Percentiles rank a stretch among this genome's conserved stretches.
Evolutionary conservation across 2,888 invertebrate species (phyloP).

Genomic region (Pheosia gnoma): DNA sequence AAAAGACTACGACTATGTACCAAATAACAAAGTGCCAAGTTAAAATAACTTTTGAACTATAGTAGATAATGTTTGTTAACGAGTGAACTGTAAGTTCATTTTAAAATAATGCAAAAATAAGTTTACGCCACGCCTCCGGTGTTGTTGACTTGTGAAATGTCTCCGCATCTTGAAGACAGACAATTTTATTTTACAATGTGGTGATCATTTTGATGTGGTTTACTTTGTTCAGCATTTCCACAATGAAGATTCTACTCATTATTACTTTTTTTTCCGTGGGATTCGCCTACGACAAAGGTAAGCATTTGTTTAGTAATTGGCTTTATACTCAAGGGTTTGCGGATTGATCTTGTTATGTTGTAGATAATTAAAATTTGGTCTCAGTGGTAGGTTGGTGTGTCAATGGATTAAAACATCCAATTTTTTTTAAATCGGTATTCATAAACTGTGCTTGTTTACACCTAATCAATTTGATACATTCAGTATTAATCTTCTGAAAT

Average conservation of each 20-base stretch:
- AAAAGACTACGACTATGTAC: background rate
- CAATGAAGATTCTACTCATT: slow-evolving; percentile 63
- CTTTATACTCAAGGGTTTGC: too few species aligned
- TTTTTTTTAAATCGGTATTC: too few species aligned
- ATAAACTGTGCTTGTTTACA: too few species aligned
- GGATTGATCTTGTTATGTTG: too few species aligned
- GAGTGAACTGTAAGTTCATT: too few species aligned
- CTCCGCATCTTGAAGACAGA: slow-evolving; percentile 7
- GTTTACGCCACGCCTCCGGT: slow-evolving; percentile 39
- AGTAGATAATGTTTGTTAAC: background rate
- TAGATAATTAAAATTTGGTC: too few species aligned
- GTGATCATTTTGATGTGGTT: slow-evolving; percentile 23
- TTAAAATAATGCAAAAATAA: slow-evolving; percentile 9
- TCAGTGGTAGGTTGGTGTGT: too few species aligned
- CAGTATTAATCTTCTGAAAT: too few species aligned
- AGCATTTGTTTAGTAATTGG: slow-evolving; percentile 19
- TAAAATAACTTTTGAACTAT: slow-evolving; percentile 4
- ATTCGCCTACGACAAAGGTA: slow-evolving; percentile 68
- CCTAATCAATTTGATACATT: too few species aligned
- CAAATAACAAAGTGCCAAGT: slow-evolving; percentile 12
- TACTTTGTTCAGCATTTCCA: slow-evolving; percentile 28
- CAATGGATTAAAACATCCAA: too few species aligned
- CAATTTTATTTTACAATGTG: slow-evolving; percentile 23
- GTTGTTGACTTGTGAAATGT: slow-evolving; percentile 22
- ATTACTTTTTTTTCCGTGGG: slow-evolving; percentile 55